phyloP scores from a whole-genome alignment of 2,113 vertebrate genomes.

The Dasyornis broadbenti region DNA sequence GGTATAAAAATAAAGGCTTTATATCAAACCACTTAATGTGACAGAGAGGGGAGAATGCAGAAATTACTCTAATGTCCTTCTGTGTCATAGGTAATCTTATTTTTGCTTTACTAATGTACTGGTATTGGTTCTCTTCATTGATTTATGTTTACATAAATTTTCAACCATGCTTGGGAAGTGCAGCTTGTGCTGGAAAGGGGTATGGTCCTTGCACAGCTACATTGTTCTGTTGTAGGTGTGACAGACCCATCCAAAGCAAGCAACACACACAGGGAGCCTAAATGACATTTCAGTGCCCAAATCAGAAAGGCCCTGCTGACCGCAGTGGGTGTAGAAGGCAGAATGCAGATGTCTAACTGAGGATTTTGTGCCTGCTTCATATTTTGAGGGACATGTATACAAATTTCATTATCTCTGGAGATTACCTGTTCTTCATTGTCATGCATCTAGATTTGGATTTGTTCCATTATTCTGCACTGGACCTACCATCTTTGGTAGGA shows the following conservation, averaged over 20 bases:
- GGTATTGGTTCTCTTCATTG: slow-evolving; percentile 20
- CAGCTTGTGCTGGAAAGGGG: background rate
- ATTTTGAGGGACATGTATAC: background rate
- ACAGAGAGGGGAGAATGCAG: slow-evolving; percentile 16
- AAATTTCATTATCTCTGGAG: background rate
- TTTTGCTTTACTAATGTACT: slow-evolving; percentile 37
- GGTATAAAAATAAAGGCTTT: slow-evolving; percentile 60
- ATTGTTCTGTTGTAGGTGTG: background rate
- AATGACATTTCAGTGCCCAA: background rate
- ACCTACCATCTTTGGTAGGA: background rate
- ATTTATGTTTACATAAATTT: slow-evolving; percentile 33
- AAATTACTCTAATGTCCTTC: slow-evolving; percentile 9
- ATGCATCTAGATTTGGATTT: background rate
- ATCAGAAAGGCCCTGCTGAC: background rate
- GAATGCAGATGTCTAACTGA: background rate
- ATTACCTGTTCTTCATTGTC: background rate
- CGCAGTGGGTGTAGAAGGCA: background rate
- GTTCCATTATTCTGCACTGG: background rate
- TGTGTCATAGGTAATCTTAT: slow-evolving; percentile 14
- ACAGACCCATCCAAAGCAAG: background rate
- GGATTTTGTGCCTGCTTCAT: background rate
- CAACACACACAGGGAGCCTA: background rate
- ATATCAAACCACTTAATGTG: slow-evolving; percentile 58
- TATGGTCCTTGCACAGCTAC: background rate
- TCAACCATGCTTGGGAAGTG: background rate